These are phyloP conservation scores for Eonycteris spelaea DNA, from an alignment of 2,113 vertebrate genomes.

Conservation along the genomic window DNA sequence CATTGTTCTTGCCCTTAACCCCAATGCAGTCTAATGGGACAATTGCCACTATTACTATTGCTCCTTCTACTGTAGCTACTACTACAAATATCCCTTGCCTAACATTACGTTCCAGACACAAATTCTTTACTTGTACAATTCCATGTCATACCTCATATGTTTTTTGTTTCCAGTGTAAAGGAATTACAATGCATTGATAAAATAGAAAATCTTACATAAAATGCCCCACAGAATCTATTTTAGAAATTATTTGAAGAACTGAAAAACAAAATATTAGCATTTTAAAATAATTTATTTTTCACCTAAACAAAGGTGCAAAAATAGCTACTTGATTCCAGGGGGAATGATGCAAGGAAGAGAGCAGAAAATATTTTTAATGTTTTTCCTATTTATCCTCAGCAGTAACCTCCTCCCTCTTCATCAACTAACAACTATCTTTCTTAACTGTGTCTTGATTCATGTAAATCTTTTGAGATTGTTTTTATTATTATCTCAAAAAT, in stretches of 20 bases:
- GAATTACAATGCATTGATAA: background rate
- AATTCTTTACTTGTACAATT: background rate
- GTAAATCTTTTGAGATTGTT: background rate
- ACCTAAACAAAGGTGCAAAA: background rate
- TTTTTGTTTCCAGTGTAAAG: background rate
- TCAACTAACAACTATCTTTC: background rate
- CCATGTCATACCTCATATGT: background rate
- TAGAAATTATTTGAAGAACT: background rate
- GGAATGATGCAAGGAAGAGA: background rate
- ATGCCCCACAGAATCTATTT: background rate
- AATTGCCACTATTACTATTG: background rate
- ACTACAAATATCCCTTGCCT: background rate
- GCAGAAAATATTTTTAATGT: background rate
- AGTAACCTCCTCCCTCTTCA: background rate
- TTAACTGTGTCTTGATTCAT: background rate
- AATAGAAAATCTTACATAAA: background rate
- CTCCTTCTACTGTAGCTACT: background rate
- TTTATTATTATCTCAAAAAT: background rate
- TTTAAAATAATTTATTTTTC: slow-evolving; percentile 13
- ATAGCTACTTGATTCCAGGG: background rate
- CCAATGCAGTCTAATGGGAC: background rate
- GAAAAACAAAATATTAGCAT: background rate
- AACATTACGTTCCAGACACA: background rate
- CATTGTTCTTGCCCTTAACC: background rate
- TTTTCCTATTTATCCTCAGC: background rate